A percentile compares a stretch with the other conserved stretches of the same genome.
These are phyloP conservation scores for Phragmatobia fuliginosa DNA, from an alignment of 2,888 invertebrate species.

Conservation along the genomic window DNA sequence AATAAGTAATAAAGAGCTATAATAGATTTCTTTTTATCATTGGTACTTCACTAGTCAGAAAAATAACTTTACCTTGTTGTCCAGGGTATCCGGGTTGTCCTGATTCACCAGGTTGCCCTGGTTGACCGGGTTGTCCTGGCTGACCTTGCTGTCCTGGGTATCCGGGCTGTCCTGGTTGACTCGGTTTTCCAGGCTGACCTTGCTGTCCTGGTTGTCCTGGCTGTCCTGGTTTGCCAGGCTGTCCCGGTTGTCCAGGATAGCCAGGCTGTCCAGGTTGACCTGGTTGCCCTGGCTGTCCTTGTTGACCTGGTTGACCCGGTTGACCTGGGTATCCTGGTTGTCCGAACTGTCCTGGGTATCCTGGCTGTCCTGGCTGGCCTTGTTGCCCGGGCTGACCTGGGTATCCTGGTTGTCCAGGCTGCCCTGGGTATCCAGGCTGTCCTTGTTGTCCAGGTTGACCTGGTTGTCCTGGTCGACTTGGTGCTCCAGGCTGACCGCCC, in stretches of 20 bases:
- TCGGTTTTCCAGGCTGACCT: constrained; percentile 17
- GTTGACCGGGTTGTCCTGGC: constrained; percentile 55
- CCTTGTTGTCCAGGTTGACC: constrained; percentile 50
- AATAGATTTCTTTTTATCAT: too few relatives aligned
- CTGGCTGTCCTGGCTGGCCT: constrained; percentile 60
- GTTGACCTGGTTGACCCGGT: constrained; percentile 49
- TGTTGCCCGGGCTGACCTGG: constrained; percentile 62
- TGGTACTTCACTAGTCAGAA: too few relatives aligned
- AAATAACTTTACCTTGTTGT: constrained; percentile 13
- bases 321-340: constrained; percentile 46
- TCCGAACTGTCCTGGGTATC: constrained; percentile 47
- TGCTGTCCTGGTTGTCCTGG: constrained; percentile 1
- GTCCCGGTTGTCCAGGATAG: constrained; percentile 36
- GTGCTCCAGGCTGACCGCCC: constrained; percentile 51
- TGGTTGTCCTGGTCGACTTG: too few relatives aligned
- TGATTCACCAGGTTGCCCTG: constrained; percentile 43
- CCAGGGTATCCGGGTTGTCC: constrained; percentile 36
- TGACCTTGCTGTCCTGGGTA: constrained; percentile 15
- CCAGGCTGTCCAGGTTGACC: constrained; percentile 38
- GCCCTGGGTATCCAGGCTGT: constrained; percentile 61
- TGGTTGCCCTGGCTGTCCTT: constrained; percentile 36
- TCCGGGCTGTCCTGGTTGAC: constrained; percentile 20
- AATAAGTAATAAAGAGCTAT: too few relatives aligned
- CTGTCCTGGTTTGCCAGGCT: constrained; percentile 37
- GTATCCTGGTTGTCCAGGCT: constrained; percentile 51